These are phyloP conservation scores for Syrphus vitripennis DNA, from an alignment of 2,888 invertebrate genomes.

Conservation along the genomic window DNA sequence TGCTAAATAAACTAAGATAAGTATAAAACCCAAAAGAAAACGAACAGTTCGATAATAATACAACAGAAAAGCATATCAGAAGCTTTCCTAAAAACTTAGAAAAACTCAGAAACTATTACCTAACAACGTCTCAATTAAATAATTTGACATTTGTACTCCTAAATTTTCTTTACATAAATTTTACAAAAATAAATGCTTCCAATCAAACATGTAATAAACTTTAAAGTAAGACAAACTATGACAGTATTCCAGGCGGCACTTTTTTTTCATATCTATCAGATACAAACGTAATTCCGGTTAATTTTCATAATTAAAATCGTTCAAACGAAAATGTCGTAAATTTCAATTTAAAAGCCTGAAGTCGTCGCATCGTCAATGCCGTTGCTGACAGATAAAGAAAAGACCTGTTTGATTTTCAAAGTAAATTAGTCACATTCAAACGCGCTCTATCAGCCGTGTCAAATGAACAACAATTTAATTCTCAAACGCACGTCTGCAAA, in stretches of 20 bases:
- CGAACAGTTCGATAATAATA: too few relatives aligned
- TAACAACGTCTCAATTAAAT: too few relatives aligned
- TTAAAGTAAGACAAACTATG: not conserved
- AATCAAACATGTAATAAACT: not conserved
- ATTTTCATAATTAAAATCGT: slow-evolving; percentile 42
- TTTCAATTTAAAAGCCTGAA: slow-evolving; percentile 40
- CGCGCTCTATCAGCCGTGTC: slow-evolving; percentile 17
- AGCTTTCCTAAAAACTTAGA: too few relatives aligned
- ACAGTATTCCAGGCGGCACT: not conserved
- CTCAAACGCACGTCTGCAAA: not conserved
- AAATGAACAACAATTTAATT: slow-evolving; percentile 10
- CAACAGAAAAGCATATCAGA: too few relatives aligned
- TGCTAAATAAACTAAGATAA: too few relatives aligned
- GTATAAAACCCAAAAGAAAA: too few relatives aligned
- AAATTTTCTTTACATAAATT: not conserved
- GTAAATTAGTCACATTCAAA: slow-evolving; percentile 25
- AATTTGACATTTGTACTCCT: not conserved
- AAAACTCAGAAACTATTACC: too few relatives aligned
- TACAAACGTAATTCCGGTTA: slow-evolving; percentile 1
- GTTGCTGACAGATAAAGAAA: slow-evolving; percentile 1
- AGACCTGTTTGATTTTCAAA: slow-evolving; percentile 8
- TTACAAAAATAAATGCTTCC: not conserved
- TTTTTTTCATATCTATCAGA: not conserved
- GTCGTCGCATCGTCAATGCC: not conserved
- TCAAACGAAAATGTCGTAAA: slow-evolving; percentile 33